These are phyloP conservation scores for Percina caprodes DNA, from an alignment of 2,113 vertebrate genomes.

Conservation along the genomic window DNA sequence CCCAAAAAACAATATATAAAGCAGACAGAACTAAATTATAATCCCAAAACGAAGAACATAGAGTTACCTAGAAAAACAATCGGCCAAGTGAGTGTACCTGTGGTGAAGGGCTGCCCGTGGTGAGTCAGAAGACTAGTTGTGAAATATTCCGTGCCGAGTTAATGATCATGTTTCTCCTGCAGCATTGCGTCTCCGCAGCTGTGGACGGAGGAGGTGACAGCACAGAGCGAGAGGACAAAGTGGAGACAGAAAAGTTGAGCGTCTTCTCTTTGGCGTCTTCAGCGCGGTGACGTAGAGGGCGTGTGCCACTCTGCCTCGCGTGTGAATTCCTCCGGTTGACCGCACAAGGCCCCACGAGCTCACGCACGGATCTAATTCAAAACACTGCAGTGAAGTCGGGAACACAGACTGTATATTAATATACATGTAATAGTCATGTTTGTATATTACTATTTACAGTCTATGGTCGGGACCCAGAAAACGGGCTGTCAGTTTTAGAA, in stretches of 20 bases:
- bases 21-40: not conserved
- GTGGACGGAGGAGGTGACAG: slow-evolving; percentile 10
- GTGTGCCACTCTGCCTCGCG: slow-evolving; percentile 6
- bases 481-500: no score
- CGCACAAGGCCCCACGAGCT: slow-evolving; percentile 3
- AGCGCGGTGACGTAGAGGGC: slow-evolving; percentile 57
- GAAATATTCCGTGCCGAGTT: slow-evolving; percentile 12
- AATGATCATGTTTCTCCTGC: slow-evolving; percentile 39
- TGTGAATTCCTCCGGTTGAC: slow-evolving; percentile 37
- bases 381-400: no score
- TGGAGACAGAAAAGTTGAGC: not conserved
- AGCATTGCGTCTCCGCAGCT: not conserved
- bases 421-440: no score
- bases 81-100: slow-evolving; percentile 64
- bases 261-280: slow-evolving; percentile 1
- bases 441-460: no score
- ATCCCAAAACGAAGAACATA: not conserved
- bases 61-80: not conserved
- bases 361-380: no score
- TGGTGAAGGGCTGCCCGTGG: not conserved
- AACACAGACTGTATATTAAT: no score
- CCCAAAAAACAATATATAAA: not conserved
- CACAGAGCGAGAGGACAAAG: not conserved
- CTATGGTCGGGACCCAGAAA: no score
- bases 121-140: slow-evolving; percentile 44